These are phyloP conservation scores for Germaria angustata DNA, from an alignment of 2,888 invertebrate genomes.

Conservation along the genomic window DNA sequence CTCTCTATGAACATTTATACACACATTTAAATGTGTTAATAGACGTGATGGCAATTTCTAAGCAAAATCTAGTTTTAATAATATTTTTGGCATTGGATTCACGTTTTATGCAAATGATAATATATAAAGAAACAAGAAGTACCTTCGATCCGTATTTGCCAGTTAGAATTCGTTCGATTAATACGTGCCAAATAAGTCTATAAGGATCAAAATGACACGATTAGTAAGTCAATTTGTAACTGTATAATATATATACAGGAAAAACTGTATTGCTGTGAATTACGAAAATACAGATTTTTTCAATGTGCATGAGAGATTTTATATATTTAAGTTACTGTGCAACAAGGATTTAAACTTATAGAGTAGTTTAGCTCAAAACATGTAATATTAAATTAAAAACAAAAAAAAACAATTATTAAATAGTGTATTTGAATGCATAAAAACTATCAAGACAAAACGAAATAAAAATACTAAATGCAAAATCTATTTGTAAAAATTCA, in stretches of 20 bases:
- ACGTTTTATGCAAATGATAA: constrained; percentile 70
- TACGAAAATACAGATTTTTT: background rate
- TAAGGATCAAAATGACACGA: constrained; percentile 72
- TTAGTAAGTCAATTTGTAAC: constrained; percentile 72
- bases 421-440: background rate
- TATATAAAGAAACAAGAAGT: constrained; percentile 78
- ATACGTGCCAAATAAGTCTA: constrained; percentile 65
- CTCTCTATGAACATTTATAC: background rate
- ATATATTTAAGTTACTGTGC: no score
- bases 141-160: constrained; percentile 75
- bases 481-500: background rate
- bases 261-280: no score
- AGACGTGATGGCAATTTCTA: constrained; percentile 41
- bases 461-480: background rate
- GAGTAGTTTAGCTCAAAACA: no score
- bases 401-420: no score
- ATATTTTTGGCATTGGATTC: constrained; percentile 66
- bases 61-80: constrained; percentile 63
- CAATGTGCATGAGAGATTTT: no score
- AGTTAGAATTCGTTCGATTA: constrained; percentile 76
- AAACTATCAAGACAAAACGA: background rate
- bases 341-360: no score
- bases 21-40: constrained; percentile 14
- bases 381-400: no score
- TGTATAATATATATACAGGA: no score